Evolutionary conservation across 2,113 vertebrate genomes (phyloP).

Genomic region (Sorex araneus): DNA sequence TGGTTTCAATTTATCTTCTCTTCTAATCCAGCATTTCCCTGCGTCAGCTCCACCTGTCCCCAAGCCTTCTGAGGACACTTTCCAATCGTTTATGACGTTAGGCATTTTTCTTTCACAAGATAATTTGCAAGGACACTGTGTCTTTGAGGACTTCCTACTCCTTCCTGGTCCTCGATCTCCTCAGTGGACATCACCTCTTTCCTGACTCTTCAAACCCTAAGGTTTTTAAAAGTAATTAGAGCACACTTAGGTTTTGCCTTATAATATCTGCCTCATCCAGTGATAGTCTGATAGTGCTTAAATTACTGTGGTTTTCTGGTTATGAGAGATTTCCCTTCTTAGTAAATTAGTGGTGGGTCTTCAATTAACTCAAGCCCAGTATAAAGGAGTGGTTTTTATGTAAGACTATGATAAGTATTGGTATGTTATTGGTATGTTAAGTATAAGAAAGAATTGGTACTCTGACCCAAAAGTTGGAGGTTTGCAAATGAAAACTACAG

Average conservation of each 20-base stretch:
- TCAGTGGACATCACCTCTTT: background rate
- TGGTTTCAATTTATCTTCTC: conserved; percentile 94
- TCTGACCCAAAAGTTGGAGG: background rate
- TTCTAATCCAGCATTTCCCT: conserved; percentile 93
- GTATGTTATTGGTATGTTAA: background rate
- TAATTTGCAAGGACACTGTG: background rate
- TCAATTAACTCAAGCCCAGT: background rate
- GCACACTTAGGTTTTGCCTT: background rate
- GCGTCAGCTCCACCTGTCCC: conserved; percentile 93
- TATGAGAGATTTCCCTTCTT: background rate
- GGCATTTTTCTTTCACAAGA: background rate
- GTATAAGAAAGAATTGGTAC: background rate
- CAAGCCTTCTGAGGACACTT: conserved; percentile 91
- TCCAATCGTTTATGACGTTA: background rate
- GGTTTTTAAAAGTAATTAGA: conserved; percentile 3
- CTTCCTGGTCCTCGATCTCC: background rate
- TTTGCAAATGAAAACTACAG: conserved; percentile 5
- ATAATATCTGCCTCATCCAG: background rate
- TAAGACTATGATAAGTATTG: background rate
- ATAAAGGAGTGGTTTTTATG: background rate
- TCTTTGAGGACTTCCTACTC: background rate
- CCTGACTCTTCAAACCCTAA: background rate
- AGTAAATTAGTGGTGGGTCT: background rate
- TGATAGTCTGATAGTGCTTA: background rate
- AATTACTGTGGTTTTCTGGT: background rate